Conservation (phyloP, 2,888 invertebrate species). For the Pycnomerus fuliginosus region DNA sequence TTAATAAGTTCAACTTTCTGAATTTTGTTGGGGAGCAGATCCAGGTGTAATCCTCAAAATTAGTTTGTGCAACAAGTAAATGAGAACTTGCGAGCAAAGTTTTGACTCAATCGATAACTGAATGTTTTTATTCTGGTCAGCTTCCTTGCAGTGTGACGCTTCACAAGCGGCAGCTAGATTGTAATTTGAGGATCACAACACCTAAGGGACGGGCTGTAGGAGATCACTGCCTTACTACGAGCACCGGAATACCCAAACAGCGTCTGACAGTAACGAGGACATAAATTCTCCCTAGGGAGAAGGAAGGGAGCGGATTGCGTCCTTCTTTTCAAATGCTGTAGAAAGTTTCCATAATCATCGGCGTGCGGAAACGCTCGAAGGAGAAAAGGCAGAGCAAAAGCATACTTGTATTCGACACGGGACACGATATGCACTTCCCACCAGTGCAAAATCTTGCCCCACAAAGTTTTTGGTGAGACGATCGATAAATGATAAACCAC, state of each 20-base stretch:
- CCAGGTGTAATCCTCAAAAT: no score
- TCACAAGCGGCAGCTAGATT: slow-evolving; percentile 47
- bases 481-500: no score
- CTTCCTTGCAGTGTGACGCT: slow-evolving; percentile 39
- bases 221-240: slow-evolving; percentile 29
- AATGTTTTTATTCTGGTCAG: slow-evolving; percentile 48
- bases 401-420: no score
- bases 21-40: no score
- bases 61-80: no score
- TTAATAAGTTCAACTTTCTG: no score
- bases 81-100: no score
- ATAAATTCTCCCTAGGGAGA: slow-evolving; percentile 51
- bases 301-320: slow-evolving; percentile 33
- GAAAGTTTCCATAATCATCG: slow-evolving; percentile 18
- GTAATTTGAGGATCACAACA: slow-evolving; percentile 53
- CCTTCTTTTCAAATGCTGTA: slow-evolving; percentile 26
- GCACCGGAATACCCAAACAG: slow-evolving; percentile 47
- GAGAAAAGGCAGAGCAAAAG: no score
- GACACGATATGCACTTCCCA: no score
- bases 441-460: no score
- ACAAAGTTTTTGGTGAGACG: no score
- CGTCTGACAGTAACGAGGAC: slow-evolving; percentile 53
- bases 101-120: slow-evolving; percentile 12
- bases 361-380: slow-evolving; percentile 10
- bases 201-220: slow-evolving; percentile 47